Percentiles rank a stretch among this genome's conserved stretches.
Conservation (phyloP, 1,140 invertebrate species). For the Drosophila nikananu region DNA sequence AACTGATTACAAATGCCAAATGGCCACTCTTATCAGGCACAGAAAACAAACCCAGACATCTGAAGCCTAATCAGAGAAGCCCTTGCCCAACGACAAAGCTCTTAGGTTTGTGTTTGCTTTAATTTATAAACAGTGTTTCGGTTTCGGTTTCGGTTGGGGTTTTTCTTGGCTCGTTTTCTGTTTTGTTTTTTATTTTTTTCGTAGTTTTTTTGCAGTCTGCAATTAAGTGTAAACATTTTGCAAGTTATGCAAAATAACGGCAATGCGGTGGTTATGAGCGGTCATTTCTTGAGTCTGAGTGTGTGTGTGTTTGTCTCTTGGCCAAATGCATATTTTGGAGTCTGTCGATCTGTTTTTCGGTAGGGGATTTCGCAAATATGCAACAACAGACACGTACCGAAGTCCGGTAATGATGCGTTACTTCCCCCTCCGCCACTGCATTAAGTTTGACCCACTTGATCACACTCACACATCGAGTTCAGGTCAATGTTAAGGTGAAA, state of each 20-base stretch:
- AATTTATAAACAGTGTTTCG: constrained; percentile 44
- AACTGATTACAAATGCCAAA: constrained; percentile 35
- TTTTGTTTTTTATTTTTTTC: constrained; percentile 1
- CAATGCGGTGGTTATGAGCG: constrained; percentile 51
- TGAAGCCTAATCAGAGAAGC: constrained; percentile 20
- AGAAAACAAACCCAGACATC: constrained; percentile 3
- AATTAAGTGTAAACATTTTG: constrained; percentile 58
- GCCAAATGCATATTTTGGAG: constrained; percentile 57
- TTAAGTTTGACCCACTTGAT: constrained; percentile 55
- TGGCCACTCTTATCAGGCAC: constrained; percentile 16
- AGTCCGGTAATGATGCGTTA: constrained; percentile 29
- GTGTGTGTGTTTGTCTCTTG: constrained; percentile 45
- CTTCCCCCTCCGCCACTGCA: constrained; percentile 38
- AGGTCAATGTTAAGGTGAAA: constrained; percentile 78
- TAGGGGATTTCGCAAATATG: constrained; percentile 57
- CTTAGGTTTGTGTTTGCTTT: constrained; percentile 32
- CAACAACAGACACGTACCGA: constrained; percentile 63
- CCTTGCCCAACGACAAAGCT: constrained; percentile 29
- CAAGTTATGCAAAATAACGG: constrained; percentile 64
- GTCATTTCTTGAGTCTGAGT: constrained; percentile 37
- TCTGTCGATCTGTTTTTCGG: constrained; percentile 48
- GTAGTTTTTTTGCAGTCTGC: constrained; percentile 48
- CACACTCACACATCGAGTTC: constrained; percentile 31
- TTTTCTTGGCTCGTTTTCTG: constrained; percentile 20
- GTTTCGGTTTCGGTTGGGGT: constrained; percentile 28